These are phyloP conservation scores for Apostichopus leukothele DNA, from an alignment of 53 echinoderm and acorn worm species.

Conservation along the genomic window DNA sequence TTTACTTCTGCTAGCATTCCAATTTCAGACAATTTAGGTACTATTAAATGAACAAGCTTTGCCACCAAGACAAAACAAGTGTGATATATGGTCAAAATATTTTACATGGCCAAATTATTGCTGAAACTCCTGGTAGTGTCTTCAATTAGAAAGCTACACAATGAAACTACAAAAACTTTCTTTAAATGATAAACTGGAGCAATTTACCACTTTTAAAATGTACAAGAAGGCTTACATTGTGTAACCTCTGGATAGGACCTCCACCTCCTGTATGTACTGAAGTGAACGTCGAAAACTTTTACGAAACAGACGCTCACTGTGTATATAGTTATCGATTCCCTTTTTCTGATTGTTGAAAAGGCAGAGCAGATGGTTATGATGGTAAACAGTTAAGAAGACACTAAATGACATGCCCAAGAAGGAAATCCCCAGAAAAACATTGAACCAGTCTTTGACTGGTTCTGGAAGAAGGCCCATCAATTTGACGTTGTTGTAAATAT, in stretches of 20 bases:
- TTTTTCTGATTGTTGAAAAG: background rate
- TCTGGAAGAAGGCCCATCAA: background rate
- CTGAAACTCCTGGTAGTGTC: too few species aligned
- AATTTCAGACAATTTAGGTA: too few species aligned
- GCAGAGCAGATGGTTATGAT: background rate
- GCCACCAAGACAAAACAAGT: too few species aligned
- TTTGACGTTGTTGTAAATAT: background rate
- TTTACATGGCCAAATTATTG: too few species aligned
- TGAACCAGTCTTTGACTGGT: background rate
- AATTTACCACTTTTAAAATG: too few species aligned
- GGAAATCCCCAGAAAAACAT: background rate
- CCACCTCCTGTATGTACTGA: constrained; percentile 78
- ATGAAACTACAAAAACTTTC: too few species aligned
- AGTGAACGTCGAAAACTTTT: constrained; percentile 44
- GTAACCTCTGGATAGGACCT: constrained; percentile 80
- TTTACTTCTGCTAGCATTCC: too few species aligned
- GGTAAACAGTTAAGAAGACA: background rate
- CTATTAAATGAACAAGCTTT: too few species aligned
- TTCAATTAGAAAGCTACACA: too few species aligned
- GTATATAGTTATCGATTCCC: background rate
- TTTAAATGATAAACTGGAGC: too few species aligned
- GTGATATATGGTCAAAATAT: too few species aligned
- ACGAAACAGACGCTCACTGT: constrained; percentile 2
- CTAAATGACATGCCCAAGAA: background rate
- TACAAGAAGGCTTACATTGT: constrained; percentile 67